phyloP scores from a whole-genome alignment of 37 sponge, comb jelly and placozoan species.

The Aphrocallistes beatrix region DNA sequence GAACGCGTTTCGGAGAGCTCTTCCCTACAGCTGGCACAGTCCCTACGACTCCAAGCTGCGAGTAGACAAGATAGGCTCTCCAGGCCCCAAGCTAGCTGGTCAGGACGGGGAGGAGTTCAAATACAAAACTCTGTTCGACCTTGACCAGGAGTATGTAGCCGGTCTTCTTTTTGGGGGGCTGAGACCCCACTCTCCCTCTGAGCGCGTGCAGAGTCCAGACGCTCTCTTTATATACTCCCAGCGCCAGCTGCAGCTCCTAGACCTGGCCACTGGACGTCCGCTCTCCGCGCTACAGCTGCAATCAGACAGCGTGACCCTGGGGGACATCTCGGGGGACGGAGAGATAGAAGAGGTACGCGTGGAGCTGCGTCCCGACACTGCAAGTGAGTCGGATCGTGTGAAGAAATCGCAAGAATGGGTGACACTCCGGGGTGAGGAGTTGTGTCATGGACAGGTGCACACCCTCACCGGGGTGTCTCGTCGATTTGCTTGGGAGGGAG shows the following conservation, averaged over 20 bases:
- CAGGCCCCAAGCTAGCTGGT: neutral
- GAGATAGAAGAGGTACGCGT: constrained; percentile 59
- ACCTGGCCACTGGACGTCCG: constrained; percentile 57
- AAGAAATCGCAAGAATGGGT: neutral
- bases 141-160: constrained; percentile 46
- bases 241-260: constrained; percentile 58
- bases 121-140: neutral
- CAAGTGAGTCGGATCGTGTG: neutral
- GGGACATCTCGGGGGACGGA: constrained; percentile 64
- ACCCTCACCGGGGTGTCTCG: neutral
- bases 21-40: constrained; percentile 10
- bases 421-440: neutral
- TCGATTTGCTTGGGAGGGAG: neutral
- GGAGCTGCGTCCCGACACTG: constrained; percentile 27
- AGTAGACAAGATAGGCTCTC: neutral
- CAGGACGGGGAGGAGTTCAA: neutral
- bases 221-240: constrained; percentile 57
- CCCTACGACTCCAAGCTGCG: neutral
- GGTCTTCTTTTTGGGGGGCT: constrained; percentile 57
- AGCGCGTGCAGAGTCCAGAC: constrained; percentile 51
- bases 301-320: constrained; percentile 48
- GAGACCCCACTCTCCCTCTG: constrained; percentile 47
- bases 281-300: constrained; percentile 59
- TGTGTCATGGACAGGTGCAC: neutral
- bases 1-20: neutral